Conservation (phyloP, 2,888 invertebrate species). For the Lasioglossum leucozonium region DNA sequence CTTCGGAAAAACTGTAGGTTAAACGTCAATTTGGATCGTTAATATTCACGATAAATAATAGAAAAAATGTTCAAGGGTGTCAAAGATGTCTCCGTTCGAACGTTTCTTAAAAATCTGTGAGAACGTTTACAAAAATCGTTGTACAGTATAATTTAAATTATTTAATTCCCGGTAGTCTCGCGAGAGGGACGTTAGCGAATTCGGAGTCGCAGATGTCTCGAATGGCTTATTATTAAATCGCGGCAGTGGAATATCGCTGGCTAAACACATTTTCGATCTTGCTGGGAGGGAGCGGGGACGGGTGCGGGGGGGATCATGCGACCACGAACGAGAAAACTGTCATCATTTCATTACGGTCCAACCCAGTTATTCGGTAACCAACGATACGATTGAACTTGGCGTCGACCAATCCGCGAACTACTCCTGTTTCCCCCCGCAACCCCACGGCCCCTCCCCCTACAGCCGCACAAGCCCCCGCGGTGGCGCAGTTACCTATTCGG, state of each 20-base stretch:
- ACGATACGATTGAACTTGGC: constrained; percentile 26
- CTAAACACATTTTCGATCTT: constrained; percentile 49
- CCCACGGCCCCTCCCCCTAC: no score
- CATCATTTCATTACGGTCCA: constrained; percentile 42
- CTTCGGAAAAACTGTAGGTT: no score
- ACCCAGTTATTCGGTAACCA: constrained; percentile 49
- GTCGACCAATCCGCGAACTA: neutral
- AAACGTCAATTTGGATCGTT: no score
- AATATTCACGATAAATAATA: neutral
- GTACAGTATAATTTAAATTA: no score
- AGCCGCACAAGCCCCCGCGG: neutral
- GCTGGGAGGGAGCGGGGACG: neutral
- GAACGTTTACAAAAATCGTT: no score
- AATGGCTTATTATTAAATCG: constrained; percentile 36
- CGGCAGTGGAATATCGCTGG: constrained; percentile 7
- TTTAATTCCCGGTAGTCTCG: neutral
- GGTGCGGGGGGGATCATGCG: constrained; percentile 28
- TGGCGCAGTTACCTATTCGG: neutral
- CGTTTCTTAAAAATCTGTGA: no score
- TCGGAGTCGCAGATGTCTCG: constrained; percentile 27
- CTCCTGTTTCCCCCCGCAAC: neutral
- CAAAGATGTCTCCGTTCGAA: no score
- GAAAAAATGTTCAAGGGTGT: neutral
- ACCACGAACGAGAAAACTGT: constrained; percentile 44
- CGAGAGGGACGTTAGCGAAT: constrained; percentile 13